Base-by-base conservation (phyloP, 2,797 vertebrate genomes). In the Neosilurus mollespiculum region DNA sequence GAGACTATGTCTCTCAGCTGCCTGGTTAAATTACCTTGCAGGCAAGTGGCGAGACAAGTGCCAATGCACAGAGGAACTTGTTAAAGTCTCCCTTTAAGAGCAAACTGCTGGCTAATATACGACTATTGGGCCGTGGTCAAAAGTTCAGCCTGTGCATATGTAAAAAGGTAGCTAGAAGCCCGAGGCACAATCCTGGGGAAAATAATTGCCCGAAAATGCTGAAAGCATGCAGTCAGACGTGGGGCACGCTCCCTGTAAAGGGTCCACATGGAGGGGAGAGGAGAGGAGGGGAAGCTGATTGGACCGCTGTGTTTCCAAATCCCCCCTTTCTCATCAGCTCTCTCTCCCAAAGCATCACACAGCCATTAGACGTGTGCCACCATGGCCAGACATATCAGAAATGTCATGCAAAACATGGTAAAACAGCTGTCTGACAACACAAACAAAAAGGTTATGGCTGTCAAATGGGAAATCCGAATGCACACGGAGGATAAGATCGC, bases 131-230 rank as follows among this genome's bases (percentile, higher is more conserved):
- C 95, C 95, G 93, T 98, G 97, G 97, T 98, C 97, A 98, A 98
- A 99, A 99, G 98, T 99, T 99, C 97, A 99, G 96, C 94, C 95
- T 95, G 96, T 99, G 97, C 97, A 99, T 99, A 98, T 98, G 97
- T 98, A 97, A 99, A 99, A 99, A 98, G 97, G 96, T 96, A 97
- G 96, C 96, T 94, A 95, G 95, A 95, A 96, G 97, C 97, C 97
- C 93, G 94, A 96, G 97, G 97, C 96, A 93, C 93, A 95, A 96
- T 97, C 96, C 95, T 93, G 95, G 96, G 96, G 95, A 96, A 96
- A 97, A 98, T 97, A 98, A 98, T 93, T 92, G 93, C 84, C 83
- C 91, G 92, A 92, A 94, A 94, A 86, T 92, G 86, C 91, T 92
- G 92, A 93, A 89, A 86, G 75, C 70, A 80, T 56, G 80, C 80